Conservation (phyloP, 2,797 vertebrate species). For the Takifugu rubripes region DNA sequence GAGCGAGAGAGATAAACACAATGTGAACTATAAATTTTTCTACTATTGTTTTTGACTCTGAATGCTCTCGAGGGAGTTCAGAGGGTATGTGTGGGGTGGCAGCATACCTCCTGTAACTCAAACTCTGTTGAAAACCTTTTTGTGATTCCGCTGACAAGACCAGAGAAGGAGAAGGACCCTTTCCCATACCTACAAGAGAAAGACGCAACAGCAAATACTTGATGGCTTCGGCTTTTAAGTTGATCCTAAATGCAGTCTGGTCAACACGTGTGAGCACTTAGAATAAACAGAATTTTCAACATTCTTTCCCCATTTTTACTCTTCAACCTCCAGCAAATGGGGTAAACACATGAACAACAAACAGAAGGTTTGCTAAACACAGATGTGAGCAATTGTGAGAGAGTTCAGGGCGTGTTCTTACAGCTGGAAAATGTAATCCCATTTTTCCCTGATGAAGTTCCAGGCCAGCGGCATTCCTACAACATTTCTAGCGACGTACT, state of each 20-base stretch:
- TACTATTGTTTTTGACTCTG: not conserved
- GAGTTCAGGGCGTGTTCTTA: slow-evolving; percentile 66
- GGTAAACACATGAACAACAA: not conserved
- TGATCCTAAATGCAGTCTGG: not conserved
- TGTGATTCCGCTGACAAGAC: slow-evolving; percentile 78
- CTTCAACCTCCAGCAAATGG: too few relatives aligned
- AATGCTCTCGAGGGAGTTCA: not conserved
- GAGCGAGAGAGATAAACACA: slow-evolving; percentile 7
- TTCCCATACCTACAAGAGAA: slow-evolving; percentile 75
- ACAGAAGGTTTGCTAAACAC: not conserved
- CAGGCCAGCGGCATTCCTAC: slow-evolving; percentile 85
- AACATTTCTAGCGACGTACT: slow-evolving; percentile 78
- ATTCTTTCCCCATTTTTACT: too few relatives aligned
- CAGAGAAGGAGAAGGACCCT: slow-evolving; percentile 85
- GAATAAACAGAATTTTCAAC: not conserved
- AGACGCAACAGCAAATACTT: not conserved
- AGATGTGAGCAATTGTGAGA: too few relatives aligned
- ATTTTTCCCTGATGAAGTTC: slow-evolving; percentile 85
- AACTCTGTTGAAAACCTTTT: slow-evolving; percentile 81
- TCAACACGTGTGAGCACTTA: not conserved
- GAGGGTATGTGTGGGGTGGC: slow-evolving; percentile 3
- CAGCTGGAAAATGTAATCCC: slow-evolving; percentile 79
- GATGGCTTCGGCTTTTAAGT: not conserved
- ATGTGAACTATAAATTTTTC: not conserved
- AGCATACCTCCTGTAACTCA: slow-evolving; percentile 83